Evolutionary conservation across 1,140 invertebrate species (phyloP), one percentile per base, ranked within the genome.

Genomic region (Drosophila pseudoananassae): DNA sequence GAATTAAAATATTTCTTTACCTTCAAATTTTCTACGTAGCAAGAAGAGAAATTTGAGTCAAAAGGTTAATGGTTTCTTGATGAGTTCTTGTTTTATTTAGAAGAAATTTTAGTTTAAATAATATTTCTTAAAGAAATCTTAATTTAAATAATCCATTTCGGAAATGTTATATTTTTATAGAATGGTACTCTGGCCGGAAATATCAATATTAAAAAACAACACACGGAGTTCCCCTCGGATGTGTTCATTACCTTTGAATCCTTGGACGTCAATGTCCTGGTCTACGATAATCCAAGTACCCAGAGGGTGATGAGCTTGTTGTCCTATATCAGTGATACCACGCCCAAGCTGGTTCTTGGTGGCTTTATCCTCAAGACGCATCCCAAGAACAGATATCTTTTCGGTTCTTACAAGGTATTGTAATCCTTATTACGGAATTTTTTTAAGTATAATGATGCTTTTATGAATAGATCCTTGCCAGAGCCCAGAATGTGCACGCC

Each of bases 401-500:
- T 91, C 4, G 71, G 76, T 59, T 88, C 75, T 36, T 93, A 92
- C 51, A 88, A 97, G 95, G 95, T 97, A 61, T 55, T 36, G 17
- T 2, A 15, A 8, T n/a, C 2, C 5, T 43, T 17, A 7, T 0
- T 17, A 43, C 1, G 25, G 6, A 15, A 17, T 36, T 36, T 0
- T 15, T 1, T 1, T n/a, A 45, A 1, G 10, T 12, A 4, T 15
- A 12, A 6, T 0, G 2, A n/a, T 15, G 5, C 0, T 2, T 7
- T 3, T 33, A 1, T 23, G 27, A 77, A 83, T 10, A 91, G 82
- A 90, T 91, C 6, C 96, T 96, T 93, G 94, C 95, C 0, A 93
- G 96, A 64, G 94, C 94, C 0, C 96, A 96, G 92, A 97, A 97
- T 91, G 94, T 96, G 0, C 96, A 97, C 82, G 96, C 97, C 0